Percentiles rank a stretch among this genome's conserved stretches.
These are phyloP conservation scores for Helleia helle DNA, from an alignment of 2,888 invertebrate species.

Conservation along the genomic window DNA sequence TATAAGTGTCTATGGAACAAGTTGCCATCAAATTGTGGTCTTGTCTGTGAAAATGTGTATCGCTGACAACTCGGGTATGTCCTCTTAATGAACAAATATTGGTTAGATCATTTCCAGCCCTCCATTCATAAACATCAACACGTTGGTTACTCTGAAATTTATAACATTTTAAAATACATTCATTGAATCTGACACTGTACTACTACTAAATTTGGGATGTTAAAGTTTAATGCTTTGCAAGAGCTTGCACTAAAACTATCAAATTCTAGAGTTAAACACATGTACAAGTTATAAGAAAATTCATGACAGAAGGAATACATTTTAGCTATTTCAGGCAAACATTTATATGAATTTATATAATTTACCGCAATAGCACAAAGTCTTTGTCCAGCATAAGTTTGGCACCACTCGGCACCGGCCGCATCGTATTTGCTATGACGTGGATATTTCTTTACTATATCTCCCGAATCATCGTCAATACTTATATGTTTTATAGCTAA, in stretches of 20 bases:
- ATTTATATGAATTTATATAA: too few relatives aligned
- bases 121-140: conserved; percentile 89
- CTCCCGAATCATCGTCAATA: conserved; percentile 78
- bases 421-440: conserved; percentile 95
- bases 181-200: too few relatives aligned
- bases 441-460: conserved; percentile 83
- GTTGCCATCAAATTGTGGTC: conserved; percentile 78
- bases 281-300: too few relatives aligned
- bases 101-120: conserved; percentile 78
- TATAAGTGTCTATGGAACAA: conserved; percentile 94
- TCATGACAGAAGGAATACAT: too few relatives aligned
- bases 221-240: too few relatives aligned
- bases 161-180: too few relatives aligned
- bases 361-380: conserved; percentile 90
- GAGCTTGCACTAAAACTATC: too few relatives aligned
- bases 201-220: too few relatives aligned
- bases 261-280: too few relatives aligned
- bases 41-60: conserved; percentile 90
- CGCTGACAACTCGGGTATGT: conserved; percentile 90
- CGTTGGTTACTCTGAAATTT: conserved; percentile 84
- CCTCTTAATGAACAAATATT: conserved; percentile 83
- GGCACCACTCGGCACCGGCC: conserved; percentile 94
- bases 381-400: conserved; percentile 82
- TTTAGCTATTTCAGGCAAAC: too few relatives aligned
- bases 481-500: conserved; percentile 84